Evolutionary conservation across 2,888 invertebrate genomes (phyloP), one percentile per base, ranked within the genome.

Genomic region (Agapostemon virescens): DNA sequence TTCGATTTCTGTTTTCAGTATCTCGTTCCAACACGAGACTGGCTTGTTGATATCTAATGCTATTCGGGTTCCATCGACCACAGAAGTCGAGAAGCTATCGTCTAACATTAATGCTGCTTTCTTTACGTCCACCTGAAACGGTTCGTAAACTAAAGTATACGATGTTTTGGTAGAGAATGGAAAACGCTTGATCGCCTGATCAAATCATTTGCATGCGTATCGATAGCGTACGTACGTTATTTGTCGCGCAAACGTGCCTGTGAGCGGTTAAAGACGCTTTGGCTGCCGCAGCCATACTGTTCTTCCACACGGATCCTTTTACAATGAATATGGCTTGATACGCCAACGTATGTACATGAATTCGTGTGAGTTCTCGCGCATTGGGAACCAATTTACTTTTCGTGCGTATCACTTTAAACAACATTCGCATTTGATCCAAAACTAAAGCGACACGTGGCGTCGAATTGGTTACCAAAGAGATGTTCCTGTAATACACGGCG

Each of bases 321-420:
- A 95, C 95, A 0, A 96, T 96, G 86, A 97, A 91, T 85, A 97
- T 96, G 5, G 97, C 96, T 93, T 97, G 97, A 90, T 96, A 97
- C n/a, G 97, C 97, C 84, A 97, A 92, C 0, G 97, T 97, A 90
- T 97, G 97, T 0, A 97, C 96, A 90, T 97, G 97, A 45, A 97
- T 95, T 74, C 97, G 94, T 0, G 96, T 95, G 26, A 97, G 89
- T 83, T 93, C 93, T 69, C 96, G 94, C 0, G 94, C 93, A 81
- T 94, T 94, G 17, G 87, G 88, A 81, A 93, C 91, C 67, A 91
- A 88, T 75, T 91, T 89, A 66, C 94, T 94, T 77, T 93, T 93
- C n/a, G 90, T 88, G 77, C 94, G 93, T 81, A 95, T 93, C 0
- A 94, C 89, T 81, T 93, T 93, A 77, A 95, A 97, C 69, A 97